These are phyloP conservation scores for Galendromus occidentalis DNA, from an alignment of 1,140 invertebrate genomes.

Conservation along the genomic window DNA sequence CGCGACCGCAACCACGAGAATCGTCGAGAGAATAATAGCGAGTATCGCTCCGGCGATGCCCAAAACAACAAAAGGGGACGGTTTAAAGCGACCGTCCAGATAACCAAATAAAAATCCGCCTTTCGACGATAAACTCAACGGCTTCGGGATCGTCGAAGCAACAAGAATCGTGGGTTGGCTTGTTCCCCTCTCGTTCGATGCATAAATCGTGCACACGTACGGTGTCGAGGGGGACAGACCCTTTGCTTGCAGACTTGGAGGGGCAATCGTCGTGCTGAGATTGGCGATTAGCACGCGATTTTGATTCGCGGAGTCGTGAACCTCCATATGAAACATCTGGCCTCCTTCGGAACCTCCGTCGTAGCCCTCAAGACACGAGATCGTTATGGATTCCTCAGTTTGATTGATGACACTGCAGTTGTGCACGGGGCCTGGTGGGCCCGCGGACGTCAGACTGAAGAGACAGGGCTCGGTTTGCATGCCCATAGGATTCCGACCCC, in stretches of 20 bases:
- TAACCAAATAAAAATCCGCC: not conserved
- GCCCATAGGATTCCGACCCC: conserved; percentile 20
- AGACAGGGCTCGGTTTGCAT: conserved; percentile 21
- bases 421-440: conserved; percentile 20
- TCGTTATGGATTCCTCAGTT: conserved; percentile 44
- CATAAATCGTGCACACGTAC: conserved; percentile 59
- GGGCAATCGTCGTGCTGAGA: conserved; percentile 22
- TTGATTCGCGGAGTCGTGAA: conserved; percentile 36
- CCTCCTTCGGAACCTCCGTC: conserved; percentile 46
- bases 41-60: not conserved
- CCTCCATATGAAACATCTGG: conserved; percentile 58
- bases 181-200: conserved; percentile 61
- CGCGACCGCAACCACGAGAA: not conserved
- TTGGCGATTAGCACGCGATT: conserved; percentile 31
- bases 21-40: not conserved
- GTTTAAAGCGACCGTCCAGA: not conserved
- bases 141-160: conserved; percentile 60
- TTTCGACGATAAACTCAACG: conserved; percentile 22
- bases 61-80: not conserved
- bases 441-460: conserved; percentile 20
- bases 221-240: conserved; percentile 45
- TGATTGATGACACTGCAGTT: conserved; percentile 22
- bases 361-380: conserved; percentile 57
- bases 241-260: conserved; percentile 29
- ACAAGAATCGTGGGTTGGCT: conserved; percentile 56